Conservation (phyloP, 2,113 vertebrate species). For the Dipodomys spectabilis region DNA sequence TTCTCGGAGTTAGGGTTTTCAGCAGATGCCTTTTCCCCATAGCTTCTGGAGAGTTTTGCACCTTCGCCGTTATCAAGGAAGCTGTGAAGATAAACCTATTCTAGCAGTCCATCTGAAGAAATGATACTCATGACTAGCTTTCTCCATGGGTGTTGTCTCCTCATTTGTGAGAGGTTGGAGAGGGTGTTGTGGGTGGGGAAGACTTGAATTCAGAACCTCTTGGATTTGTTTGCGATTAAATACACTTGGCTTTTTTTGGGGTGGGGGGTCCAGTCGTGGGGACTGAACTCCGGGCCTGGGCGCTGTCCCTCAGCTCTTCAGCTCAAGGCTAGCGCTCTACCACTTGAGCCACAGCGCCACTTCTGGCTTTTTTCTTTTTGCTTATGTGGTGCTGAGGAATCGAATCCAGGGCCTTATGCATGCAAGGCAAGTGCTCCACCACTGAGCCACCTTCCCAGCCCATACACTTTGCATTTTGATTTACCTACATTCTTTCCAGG, state of each 20-base stretch:
- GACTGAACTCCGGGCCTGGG: too few relatives aligned
- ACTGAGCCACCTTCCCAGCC: too few relatives aligned
- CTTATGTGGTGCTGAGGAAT: too few relatives aligned
- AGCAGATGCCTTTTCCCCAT: not conserved
- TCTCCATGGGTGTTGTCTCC: not conserved
- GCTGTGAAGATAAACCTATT: not conserved
- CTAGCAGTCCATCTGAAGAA: not conserved
- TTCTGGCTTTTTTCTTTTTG: too few relatives aligned
- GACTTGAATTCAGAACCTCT: not conserved
- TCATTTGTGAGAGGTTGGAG: not conserved
- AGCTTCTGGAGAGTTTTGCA: constrained; percentile 21
- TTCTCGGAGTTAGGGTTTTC: not conserved
- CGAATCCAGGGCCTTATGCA: too few relatives aligned
- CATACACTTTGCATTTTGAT: not conserved
- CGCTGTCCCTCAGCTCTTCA: too few relatives aligned
- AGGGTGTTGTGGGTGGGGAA: not conserved
- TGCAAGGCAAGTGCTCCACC: too few relatives aligned
- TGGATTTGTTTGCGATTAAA: not conserved
- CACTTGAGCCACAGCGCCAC: too few relatives aligned
- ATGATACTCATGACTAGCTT: too few relatives aligned
- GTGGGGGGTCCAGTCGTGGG: too few relatives aligned
- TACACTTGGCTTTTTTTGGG: not conserved
- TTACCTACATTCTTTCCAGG: not conserved
- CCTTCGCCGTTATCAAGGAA: not conserved
- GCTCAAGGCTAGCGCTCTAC: too few relatives aligned